Evolutionary conservation across 2,888 invertebrate species (phyloP).

Genomic region (Cephus pulcher): DNA sequence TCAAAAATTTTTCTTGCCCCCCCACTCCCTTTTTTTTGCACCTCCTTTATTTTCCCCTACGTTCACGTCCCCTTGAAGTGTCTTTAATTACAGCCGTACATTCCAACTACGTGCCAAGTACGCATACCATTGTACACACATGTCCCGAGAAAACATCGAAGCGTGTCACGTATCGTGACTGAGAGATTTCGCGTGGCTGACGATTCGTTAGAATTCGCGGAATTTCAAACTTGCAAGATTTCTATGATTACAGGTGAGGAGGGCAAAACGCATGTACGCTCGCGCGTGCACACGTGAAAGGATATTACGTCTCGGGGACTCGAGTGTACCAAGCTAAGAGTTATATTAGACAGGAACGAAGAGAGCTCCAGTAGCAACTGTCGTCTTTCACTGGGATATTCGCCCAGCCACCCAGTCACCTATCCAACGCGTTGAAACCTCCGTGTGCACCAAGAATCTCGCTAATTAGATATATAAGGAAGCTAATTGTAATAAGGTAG

Average conservation of each 20-base stretch:
- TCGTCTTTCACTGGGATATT: conserved; percentile 51
- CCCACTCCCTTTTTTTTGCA: neutral
- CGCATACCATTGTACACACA: neutral
- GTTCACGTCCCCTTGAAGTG: neutral
- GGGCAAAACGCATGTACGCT: conserved; percentile 23
- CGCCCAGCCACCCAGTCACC: neutral
- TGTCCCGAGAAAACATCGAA: neutral
- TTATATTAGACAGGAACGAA: conserved; percentile 54
- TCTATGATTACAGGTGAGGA: neutral
- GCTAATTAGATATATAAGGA: conserved; percentile 64
- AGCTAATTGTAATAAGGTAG: conserved; percentile 63
- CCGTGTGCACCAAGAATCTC: conserved; percentile 57
- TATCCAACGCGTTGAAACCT: conserved; percentile 40
- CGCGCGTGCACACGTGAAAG: conserved; percentile 29
- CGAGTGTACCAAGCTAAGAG: conserved; percentile 39
- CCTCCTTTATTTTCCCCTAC: neutral
- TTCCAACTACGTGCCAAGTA: neutral
- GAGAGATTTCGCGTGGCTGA: neutral
- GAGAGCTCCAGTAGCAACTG: conserved; percentile 58
- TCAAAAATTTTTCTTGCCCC: neutral
- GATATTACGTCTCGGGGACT: conserved; percentile 42
- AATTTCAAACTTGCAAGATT: neutral
- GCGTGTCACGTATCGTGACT: neutral
- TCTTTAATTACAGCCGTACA: neutral
- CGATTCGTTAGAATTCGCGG: neutral